Evolutionary conservation across 2,113 vertebrate genomes (phyloP).

Genomic region (Neogale vison): DNA sequence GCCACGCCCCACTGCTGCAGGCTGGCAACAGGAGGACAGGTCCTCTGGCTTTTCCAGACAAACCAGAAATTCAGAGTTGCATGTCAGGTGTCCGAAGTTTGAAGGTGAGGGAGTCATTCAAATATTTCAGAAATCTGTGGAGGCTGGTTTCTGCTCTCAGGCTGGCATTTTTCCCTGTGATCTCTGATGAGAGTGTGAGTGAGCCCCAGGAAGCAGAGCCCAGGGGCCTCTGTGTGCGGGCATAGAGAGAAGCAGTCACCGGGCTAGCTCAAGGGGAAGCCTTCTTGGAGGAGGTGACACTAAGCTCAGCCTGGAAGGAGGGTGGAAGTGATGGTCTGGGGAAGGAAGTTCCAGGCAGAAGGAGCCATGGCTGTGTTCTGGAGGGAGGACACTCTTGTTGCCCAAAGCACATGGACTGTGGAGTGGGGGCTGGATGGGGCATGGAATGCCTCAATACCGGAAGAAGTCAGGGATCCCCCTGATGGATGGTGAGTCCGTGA

Average conservation of each 20-base stretch:
- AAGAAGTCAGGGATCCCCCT: not conserved
- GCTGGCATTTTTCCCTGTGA: not conserved
- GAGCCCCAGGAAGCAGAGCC: not conserved
- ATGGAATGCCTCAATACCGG: not conserved
- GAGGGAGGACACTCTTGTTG: not conserved
- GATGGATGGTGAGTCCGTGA: not conserved
- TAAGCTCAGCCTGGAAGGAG: not conserved
- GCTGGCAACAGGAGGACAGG: not conserved
- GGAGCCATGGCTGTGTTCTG: not conserved
- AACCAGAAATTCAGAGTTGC: not conserved
- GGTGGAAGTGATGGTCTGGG: not conserved
- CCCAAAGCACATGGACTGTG: not conserved
- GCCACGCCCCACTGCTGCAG: not conserved
- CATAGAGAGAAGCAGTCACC: not conserved
- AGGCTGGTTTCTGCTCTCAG: not conserved
- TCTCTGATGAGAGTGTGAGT: not conserved
- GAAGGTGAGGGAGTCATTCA: not conserved
- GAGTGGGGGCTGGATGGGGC: too few relatives aligned
- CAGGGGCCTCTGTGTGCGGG: not conserved
- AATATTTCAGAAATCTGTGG: not conserved
- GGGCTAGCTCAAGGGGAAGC: accelerated
- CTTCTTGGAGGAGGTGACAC: not conserved
- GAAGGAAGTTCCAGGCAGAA: not conserved
- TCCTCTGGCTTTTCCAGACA: not conserved
- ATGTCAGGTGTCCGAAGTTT: not conserved